Conservation (phyloP, 2,797 vertebrate species). For the Alcedo atthis region DNA sequence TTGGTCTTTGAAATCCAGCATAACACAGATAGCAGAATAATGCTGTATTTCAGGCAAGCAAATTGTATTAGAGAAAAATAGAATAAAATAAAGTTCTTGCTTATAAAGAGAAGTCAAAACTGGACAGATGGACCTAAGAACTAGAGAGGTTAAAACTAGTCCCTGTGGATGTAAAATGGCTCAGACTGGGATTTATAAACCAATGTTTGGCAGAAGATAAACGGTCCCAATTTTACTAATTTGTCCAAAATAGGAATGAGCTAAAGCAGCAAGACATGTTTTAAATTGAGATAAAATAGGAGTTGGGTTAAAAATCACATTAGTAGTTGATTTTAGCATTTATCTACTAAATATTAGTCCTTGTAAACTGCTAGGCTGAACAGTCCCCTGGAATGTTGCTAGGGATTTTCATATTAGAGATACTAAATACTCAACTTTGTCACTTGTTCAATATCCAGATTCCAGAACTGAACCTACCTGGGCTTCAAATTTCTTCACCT, state of each 20-base stretch:
- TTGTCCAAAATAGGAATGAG: background rate
- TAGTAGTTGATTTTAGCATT: background rate
- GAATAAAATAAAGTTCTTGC: background rate
- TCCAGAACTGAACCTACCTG: background rate
- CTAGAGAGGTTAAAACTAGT: background rate
- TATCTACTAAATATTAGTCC: background rate
- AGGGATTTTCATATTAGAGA: background rate
- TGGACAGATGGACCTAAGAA: background rate
- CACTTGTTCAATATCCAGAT: background rate
- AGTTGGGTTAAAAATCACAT: background rate
- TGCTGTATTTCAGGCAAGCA: background rate
- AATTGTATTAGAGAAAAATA: background rate
- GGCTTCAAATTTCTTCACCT: background rate
- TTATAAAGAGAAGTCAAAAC: background rate
- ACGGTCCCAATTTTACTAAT: background rate
- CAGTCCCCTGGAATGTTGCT: background rate
- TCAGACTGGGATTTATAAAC: background rate
- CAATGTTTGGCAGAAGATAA: background rate
- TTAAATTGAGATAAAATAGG: background rate
- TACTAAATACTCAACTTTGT: background rate
- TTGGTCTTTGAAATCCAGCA: background rate
- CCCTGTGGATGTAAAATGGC: background rate
- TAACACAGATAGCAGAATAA: background rate
- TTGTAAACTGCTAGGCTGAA: background rate
- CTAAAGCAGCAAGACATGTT: background rate